Conservation (phyloP, 2,888 invertebrate genomes). For the Synanthedon andrenaeformis region DNA sequence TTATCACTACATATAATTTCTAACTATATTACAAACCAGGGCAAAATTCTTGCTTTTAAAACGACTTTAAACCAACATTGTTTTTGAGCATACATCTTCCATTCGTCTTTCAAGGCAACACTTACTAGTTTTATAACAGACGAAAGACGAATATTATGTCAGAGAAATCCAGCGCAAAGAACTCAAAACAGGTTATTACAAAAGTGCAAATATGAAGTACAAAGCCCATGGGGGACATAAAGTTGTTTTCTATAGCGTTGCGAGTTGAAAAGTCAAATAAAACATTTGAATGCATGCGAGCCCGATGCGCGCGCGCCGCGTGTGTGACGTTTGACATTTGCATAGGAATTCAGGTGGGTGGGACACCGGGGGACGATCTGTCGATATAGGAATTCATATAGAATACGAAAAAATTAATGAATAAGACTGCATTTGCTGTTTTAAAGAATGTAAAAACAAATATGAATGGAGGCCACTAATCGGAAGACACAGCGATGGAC, state of each 20-base stretch:
- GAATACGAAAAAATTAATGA: too few relatives aligned
- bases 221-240: slow-evolving; percentile 8
- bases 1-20: too few relatives aligned
- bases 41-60: too few relatives aligned
- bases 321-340: slow-evolving; percentile 33
- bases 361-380: slow-evolving; percentile 10
- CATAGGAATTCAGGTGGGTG: slow-evolving; percentile 22
- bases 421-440: too few relatives aligned
- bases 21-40: too few relatives aligned
- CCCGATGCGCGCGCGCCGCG: slow-evolving; percentile 7
- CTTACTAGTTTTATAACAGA: background rate
- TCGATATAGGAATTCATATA: too few relatives aligned
- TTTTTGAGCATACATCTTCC: too few relatives aligned
- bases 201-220: background rate
- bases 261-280: slow-evolving; percentile 21
- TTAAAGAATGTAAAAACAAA: too few relatives aligned
- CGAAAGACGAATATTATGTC: background rate
- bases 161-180: background rate
- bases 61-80: too few relatives aligned
- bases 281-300: slow-evolving; percentile 2
- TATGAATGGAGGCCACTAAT: too few relatives aligned
- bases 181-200: background rate
- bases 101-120: too few relatives aligned
- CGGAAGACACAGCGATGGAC: too few relatives aligned
- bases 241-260: slow-evolving; percentile 17